Evolutionary conservation across 1,140 invertebrate genomes (phyloP).

Genomic region (Maniola jurtina): DNA sequence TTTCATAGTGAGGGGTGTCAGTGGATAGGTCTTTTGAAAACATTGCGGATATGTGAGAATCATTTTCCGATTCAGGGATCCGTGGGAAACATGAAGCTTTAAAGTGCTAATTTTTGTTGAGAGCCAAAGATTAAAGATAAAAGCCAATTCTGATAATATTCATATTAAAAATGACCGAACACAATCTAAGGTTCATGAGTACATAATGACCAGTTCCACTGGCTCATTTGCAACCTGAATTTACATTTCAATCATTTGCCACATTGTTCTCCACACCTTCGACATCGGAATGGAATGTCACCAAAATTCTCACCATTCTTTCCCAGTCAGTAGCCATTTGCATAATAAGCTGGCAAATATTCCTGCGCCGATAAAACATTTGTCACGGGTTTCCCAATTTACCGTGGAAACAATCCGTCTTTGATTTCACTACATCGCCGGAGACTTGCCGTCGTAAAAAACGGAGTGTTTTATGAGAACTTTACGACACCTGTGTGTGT

Average conservation of each 20-base stretch:
- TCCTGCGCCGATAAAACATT: not conserved
- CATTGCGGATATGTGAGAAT: too few relatives aligned
- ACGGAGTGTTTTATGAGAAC: not conserved
- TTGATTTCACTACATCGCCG: constrained; percentile 9
- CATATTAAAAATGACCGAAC: too few relatives aligned
- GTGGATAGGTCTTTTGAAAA: too few relatives aligned
- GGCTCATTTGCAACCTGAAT: not conserved
- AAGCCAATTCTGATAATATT: too few relatives aligned
- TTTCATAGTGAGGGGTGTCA: too few relatives aligned
- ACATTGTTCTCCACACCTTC: not conserved
- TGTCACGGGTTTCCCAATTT: not conserved
- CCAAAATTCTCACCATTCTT: not conserved
- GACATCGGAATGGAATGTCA: not conserved
- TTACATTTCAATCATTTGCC: not conserved
- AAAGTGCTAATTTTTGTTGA: too few relatives aligned
- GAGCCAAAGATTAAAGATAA: too few relatives aligned
- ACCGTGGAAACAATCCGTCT: constrained; percentile 1
- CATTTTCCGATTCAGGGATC: too few relatives aligned
- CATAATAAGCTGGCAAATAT: constrained; percentile 5
- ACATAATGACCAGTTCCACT: too few relatives aligned
- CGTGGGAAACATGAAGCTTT: too few relatives aligned
- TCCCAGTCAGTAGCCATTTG: not conserved
- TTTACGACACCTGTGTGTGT: not conserved
- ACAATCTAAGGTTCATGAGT: too few relatives aligned
- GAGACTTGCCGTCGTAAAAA: constrained; percentile 2